These are phyloP conservation scores for Synanceia verrucosa DNA, from an alignment of 2,797 vertebrate genomes.

Conservation along the genomic window DNA sequence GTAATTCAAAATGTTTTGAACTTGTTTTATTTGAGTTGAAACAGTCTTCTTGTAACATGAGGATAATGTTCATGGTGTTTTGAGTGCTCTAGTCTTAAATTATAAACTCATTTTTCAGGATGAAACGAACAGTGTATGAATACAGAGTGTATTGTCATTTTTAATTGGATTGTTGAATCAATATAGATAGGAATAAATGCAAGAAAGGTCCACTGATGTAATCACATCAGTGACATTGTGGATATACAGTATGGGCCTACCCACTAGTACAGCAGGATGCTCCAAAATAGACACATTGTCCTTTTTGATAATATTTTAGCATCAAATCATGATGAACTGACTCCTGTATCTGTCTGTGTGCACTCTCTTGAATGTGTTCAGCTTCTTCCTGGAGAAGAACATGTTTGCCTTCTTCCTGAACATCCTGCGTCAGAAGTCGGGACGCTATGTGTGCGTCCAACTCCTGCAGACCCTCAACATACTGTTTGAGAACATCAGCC, in stretches of 20 bases:
- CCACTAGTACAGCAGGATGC: not conserved
- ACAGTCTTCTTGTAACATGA: not conserved
- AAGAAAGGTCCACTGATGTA: not conserved
- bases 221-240: not conserved
- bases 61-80: not conserved
- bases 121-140: not conserved
- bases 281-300: not conserved
- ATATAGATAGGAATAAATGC: not conserved
- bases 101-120: not conserved
- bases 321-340: not conserved
- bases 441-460: slow-evolving; percentile 98
- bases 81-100: not conserved
- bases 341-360: not conserved
- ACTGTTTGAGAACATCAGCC: slow-evolving; percentile 98
- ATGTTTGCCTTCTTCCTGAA: slow-evolving; percentile 99
- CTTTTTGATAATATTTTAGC: not conserved
- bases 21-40: not conserved
- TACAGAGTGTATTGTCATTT: not conserved
- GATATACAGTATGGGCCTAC: not conserved
- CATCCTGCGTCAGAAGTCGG: slow-evolving; percentile 97
- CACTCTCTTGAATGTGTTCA: slow-evolving; percentile 52
- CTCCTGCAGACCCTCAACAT: slow-evolving; percentile 98
- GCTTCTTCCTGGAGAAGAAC: slow-evolving; percentile 99
- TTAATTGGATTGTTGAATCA: not conserved
- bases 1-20: too few species aligned